Evolutionary conservation across 2,797 vertebrate genomes (phyloP).

Genomic region (Salarias fasciatus): DNA sequence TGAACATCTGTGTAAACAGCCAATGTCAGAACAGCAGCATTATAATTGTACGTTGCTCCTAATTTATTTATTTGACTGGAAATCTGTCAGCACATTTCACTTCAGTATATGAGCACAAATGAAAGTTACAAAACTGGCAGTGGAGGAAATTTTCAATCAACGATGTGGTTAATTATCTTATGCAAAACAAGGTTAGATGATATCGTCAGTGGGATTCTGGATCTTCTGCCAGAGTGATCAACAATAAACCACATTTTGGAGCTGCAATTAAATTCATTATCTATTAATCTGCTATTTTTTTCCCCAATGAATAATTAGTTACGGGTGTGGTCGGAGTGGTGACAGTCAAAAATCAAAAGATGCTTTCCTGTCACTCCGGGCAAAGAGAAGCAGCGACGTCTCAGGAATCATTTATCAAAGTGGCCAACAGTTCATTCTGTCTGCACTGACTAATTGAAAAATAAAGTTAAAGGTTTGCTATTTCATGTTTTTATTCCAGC

Average conservation of each 20-base stretch:
- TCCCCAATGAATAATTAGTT: conserved; percentile 3
- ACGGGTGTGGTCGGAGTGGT: too few species aligned
- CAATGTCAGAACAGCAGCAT: background rate
- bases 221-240: conserved; percentile 1
- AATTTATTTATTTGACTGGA: background rate
- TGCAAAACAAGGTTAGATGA: conserved; percentile 7
- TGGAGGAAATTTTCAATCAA: conserved; percentile 5
- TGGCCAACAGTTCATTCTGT: too few species aligned
- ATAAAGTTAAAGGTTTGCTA: too few species aligned
- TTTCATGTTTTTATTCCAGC: too few species aligned
- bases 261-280: conserved; percentile 2
- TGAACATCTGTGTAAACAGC: conserved; percentile 4
- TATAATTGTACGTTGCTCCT: background rate
- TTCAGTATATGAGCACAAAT: background rate
- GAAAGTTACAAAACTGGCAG: background rate
- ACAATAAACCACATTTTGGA: background rate
- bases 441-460: too few species aligned
- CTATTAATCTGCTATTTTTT: conserved; percentile 5
- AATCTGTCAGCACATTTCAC: background rate
- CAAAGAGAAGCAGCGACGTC: too few species aligned
- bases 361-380: too few species aligned
- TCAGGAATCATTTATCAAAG: too few species aligned
- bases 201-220: conserved; percentile 1
- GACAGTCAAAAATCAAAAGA: too few species aligned
- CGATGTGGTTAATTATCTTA: background rate